Evolutionary conservation across 2,888 invertebrate genomes (phyloP).

Genomic region (Punctoribates punctum): DNA sequence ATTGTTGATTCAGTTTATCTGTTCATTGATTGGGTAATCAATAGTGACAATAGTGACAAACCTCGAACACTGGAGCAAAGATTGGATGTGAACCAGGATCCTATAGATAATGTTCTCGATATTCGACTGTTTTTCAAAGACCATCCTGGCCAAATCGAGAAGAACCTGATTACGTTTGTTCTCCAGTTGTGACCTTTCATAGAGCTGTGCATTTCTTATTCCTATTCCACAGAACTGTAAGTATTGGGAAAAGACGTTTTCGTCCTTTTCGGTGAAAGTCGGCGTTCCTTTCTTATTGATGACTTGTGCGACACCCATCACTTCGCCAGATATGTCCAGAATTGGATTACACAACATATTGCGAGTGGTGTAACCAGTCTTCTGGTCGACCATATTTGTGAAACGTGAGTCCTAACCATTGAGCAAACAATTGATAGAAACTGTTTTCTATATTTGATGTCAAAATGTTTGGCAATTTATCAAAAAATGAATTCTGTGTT

Average conservation of each 20-base stretch:
- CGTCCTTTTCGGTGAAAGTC: constrained; percentile 70
- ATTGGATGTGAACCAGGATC: constrained; percentile 88
- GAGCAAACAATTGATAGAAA: constrained; percentile 37
- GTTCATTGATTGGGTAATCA: not conserved
- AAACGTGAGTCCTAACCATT: constrained; percentile 68
- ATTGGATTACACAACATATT: constrained; percentile 93
- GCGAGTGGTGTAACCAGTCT: constrained; percentile 87
- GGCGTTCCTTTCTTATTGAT: constrained; percentile 56
- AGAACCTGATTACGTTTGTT: constrained; percentile 92
- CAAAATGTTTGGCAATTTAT: constrained; percentile 25
- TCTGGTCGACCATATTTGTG: constrained; percentile 87
- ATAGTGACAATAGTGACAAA: too few relatives aligned
- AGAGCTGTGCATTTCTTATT: constrained; percentile 88
- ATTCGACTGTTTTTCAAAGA: constrained; percentile 94
- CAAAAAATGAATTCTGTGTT: not conserved
- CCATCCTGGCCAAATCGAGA: constrained; percentile 88
- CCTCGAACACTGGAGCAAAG: constrained; percentile 86
- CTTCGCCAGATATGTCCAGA: constrained; percentile 87
- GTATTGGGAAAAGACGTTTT: constrained; percentile 81
- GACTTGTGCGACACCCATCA: constrained; percentile 94
- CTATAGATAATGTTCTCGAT: constrained; percentile 90
- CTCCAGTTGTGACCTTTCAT: constrained; percentile 89
- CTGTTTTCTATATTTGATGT: not conserved
- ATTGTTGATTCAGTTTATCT: not conserved
- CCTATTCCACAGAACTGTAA: constrained; percentile 96